phyloP scores from a whole-genome alignment of 2,113 vertebrate genomes.

The Sinocyclocheilus anophthalmus region DNA sequence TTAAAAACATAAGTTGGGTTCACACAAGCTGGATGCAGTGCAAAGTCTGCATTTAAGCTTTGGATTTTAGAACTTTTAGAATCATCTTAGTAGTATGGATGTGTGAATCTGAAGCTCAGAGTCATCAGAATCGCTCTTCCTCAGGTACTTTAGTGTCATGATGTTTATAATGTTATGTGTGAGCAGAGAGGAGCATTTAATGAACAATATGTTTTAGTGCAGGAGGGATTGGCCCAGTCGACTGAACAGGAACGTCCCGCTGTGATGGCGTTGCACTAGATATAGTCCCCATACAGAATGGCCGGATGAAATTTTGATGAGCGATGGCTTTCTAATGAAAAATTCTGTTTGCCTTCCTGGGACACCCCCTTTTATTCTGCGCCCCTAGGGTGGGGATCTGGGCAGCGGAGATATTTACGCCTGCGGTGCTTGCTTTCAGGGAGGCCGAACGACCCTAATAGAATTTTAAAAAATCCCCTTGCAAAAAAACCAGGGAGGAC shows the following conservation, averaged over 20 bases:
- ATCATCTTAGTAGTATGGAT: too few species aligned
- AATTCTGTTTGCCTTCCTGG: conserved; percentile 60
- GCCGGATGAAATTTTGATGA: conserved; percentile 63
- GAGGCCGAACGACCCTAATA: conserved; percentile 44
- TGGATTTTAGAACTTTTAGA: not conserved
- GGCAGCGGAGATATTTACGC: conserved; percentile 57
- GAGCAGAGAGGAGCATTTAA: conserved; percentile 46
- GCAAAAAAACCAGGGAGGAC: conserved; percentile 26
- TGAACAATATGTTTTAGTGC: conserved; percentile 40
- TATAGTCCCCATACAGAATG: conserved; percentile 44
- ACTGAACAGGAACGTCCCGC: conserved; percentile 44
- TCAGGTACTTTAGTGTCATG: too few species aligned
- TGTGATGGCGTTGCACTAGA: conserved; percentile 50
- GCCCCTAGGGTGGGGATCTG: conserved; percentile 51
- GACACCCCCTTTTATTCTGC: conserved; percentile 52
- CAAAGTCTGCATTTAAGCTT: not conserved
- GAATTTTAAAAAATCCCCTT: conserved; percentile 50
- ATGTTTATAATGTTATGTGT: conserved; percentile 21
- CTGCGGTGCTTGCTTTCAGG: conserved; percentile 42
- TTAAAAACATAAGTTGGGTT: not conserved
- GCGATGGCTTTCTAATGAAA: conserved; percentile 57
- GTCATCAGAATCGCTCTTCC: too few species aligned
- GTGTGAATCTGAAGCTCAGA: too few species aligned
- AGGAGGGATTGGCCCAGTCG: conserved; percentile 22
- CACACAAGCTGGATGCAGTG: not conserved